A percentile compares a stretch with the other conserved stretches of the same genome.
Evolutionary conservation across 2,888 invertebrate genomes (phyloP).

Genomic region (Drosophila formosana): DNA sequence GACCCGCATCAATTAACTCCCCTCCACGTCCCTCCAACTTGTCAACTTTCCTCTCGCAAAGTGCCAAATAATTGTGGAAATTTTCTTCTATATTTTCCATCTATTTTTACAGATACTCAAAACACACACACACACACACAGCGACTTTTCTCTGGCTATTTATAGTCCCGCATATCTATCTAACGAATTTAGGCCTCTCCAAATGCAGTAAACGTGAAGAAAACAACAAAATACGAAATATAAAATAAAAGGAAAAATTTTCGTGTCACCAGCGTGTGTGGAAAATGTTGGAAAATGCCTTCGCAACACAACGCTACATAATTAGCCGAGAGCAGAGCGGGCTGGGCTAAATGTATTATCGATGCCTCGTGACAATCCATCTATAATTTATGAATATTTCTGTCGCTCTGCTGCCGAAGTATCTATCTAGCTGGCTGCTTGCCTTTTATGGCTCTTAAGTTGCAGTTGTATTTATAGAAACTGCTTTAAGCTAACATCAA

Average conservation of each 20-base stretch:
- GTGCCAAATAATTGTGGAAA: slow-evolving; percentile 54
- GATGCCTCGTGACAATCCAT: slow-evolving; percentile 20
- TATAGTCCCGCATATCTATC: slow-evolving; percentile 40
- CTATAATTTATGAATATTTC: slow-evolving; percentile 10
- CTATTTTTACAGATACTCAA: slow-evolving; percentile 64
- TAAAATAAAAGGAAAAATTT: slow-evolving; percentile 8
- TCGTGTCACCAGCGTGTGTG: slow-evolving; percentile 33
- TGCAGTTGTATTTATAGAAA: not conserved
- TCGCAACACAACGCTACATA: slow-evolving; percentile 26
- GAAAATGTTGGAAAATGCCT: slow-evolving; percentile 29
- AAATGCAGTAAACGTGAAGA: slow-evolving; percentile 55
- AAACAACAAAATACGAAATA: slow-evolving; percentile 7
- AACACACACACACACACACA: not conserved
- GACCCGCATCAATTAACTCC: slow-evolving; percentile 73
- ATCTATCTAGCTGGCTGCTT: not conserved
- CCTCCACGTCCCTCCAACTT: slow-evolving; percentile 23
- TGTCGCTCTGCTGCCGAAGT: not conserved
- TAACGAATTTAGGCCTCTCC: slow-evolving; percentile 65
- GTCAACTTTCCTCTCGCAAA: slow-evolving; percentile 43
- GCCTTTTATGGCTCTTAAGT: not conserved
- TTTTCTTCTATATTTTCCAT: slow-evolving; percentile 44
- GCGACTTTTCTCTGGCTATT: slow-evolving; percentile 24
- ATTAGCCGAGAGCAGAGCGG: slow-evolving; percentile 43
- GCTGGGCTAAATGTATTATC: slow-evolving; percentile 27
- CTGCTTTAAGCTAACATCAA: no score